phyloP scores from a whole-genome alignment of 2,113 vertebrate genomes.

The Hystrix cristata region DNA sequence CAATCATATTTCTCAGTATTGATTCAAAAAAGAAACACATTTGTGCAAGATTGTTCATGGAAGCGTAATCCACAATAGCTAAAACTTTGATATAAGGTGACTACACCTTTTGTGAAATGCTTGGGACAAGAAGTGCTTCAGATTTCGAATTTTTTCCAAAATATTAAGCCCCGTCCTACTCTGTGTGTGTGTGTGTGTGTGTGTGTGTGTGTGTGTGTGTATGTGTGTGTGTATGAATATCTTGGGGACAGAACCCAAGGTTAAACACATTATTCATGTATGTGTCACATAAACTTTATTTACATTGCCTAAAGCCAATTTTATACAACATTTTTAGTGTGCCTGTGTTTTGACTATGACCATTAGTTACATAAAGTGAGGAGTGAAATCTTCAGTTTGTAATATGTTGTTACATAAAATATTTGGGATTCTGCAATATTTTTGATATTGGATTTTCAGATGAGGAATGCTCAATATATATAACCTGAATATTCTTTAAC shows the following conservation, averaged over 20 bases:
- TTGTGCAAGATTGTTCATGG: neutral
- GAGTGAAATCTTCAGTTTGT: neutral
- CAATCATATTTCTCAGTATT: neutral
- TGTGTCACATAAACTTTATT: neutral
- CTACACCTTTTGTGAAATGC: neutral
- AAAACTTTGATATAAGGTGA: neutral
- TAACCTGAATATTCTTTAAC: neutral
- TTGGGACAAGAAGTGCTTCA: neutral
- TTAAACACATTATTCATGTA: neutral
- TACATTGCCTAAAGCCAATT: neutral
- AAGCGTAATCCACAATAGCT: neutral
- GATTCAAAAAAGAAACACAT: neutral
- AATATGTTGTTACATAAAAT: neutral
- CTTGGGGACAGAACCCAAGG: neutral
- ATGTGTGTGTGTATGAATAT: neutral
- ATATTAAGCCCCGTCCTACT: no score
- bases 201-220: no score
- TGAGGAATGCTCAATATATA: neutral
- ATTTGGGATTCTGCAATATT: neutral
- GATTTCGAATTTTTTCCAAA: neutral
- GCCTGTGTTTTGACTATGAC: neutral
- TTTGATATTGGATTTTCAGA: neutral
- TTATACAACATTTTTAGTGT: neutral
- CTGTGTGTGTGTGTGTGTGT: no score
- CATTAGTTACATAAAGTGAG: neutral